These are phyloP conservation scores for Caligus rogercresseyi DNA, from an alignment of 1,140 invertebrate genomes.

Conservation along the genomic window DNA sequence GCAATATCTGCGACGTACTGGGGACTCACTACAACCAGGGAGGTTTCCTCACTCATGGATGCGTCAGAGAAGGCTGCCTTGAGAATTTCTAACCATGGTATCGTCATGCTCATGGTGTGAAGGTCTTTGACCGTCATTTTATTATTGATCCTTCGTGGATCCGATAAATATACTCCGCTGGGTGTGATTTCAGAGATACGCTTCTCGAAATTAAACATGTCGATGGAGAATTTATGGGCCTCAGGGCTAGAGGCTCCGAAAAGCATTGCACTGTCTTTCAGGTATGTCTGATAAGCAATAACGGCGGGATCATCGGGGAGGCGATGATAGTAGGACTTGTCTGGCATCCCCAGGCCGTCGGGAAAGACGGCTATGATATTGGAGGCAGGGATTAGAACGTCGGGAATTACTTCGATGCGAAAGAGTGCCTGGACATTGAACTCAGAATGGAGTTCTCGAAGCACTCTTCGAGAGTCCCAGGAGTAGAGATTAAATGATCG, in stretches of 20 bases:
- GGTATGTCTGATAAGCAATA: slow-evolving; percentile 35
- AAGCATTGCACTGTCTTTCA: slow-evolving; percentile 34
- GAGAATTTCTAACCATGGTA: slow-evolving; percentile 31
- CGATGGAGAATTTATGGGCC: slow-evolving; percentile 35
- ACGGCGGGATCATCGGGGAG: slow-evolving; percentile 11
- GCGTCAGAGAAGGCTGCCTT: slow-evolving; percentile 35
- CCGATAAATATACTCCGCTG: slow-evolving; percentile 25
- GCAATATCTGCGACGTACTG: slow-evolving; percentile 37
- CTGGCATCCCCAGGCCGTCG: slow-evolving; percentile 9
- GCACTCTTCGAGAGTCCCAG: slow-evolving; percentile 23
- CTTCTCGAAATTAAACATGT: slow-evolving; percentile 40
- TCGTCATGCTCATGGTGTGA: slow-evolving; percentile 15
- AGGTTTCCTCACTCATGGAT: slow-evolving; percentile 33
- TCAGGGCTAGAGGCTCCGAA: slow-evolving; percentile 33
- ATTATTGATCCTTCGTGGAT: slow-evolving; percentile 28
- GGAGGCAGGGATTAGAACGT: slow-evolving; percentile 29
- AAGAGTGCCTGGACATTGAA: slow-evolving; percentile 35
- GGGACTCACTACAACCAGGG: slow-evolving; percentile 35
- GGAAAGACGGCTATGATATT: slow-evolving; percentile 29
- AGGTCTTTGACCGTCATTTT: slow-evolving; percentile 26
- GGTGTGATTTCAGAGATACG: slow-evolving; percentile 38
- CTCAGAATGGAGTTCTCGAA: slow-evolving; percentile 31
- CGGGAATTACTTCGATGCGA: slow-evolving; percentile 33
- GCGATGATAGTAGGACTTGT: slow-evolving; percentile 15
- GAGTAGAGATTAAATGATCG: slow-evolving; percentile 11